Evolutionary conservation across 1,140 invertebrate species (phyloP).

Genomic region (Chelonus insularis): DNA sequence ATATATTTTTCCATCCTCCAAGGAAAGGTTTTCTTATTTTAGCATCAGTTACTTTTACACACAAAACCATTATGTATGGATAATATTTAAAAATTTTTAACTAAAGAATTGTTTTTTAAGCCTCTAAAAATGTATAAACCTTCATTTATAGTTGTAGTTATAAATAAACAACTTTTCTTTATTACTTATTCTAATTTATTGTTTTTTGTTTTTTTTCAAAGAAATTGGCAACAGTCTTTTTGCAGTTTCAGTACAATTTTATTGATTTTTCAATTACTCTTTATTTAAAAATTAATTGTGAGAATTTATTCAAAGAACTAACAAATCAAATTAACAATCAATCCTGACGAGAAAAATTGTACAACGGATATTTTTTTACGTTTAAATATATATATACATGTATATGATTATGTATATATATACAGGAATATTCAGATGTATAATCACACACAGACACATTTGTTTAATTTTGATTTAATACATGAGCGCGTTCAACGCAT

Average conservation of each 20-base stretch:
- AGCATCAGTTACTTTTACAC: constrained; percentile 63
- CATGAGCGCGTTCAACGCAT: neutral
- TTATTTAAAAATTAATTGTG: constrained; percentile 26
- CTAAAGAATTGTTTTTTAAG: neutral
- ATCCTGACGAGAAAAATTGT: no score
- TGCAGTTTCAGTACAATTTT: constrained; percentile 21
- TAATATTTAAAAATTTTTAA: neutral
- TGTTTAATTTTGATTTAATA: constrained; percentile 11
- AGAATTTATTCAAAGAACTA: no score
- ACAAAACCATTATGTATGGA: constrained; percentile 41
- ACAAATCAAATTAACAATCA: no score
- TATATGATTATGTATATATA: no score
- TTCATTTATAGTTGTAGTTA: no score
- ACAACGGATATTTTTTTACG: no score
- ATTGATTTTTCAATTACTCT: constrained; percentile 32
- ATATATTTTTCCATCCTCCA: constrained; percentile 65
- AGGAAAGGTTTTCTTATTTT: constrained; percentile 66
- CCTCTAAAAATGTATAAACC: no score
- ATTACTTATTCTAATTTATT: neutral
- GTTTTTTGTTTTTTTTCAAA: constrained; percentile 6
- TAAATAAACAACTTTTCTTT: neutral
- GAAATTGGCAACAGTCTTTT: constrained; percentile 22
- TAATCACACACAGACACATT: neutral
- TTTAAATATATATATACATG: no score
- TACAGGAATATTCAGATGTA: no score